Base-by-base conservation (phyloP, 2,888 invertebrate genomes). In the Heteromyza rotundicornis region DNA sequence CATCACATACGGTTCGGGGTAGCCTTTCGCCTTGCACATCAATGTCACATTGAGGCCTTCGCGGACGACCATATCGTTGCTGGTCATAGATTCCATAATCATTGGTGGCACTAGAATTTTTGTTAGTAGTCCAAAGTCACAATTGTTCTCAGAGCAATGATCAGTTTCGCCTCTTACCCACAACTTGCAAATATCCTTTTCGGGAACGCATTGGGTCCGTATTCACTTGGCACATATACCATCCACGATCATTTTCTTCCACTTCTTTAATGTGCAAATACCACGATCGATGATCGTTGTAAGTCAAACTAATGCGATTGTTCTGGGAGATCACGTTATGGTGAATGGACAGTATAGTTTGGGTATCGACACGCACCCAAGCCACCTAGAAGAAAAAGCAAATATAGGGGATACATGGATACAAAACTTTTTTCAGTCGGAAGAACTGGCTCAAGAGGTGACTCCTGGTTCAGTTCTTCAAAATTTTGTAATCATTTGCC, bases 191-290 rank as follows among this genome's bases (percentile, higher is more conserved):
- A 81, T 94, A 95, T 59, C 95, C 95, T 80, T 94, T 92, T 60
- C 92, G 87, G 64, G 92, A 92, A 69, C 94, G 87, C 95, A 95
- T 95, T n/a, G 95, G 95, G 83, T 95, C 94, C 1, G 95, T 95
- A 84, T 95, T 95, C 70, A 95, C 90, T 84, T 95, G 94, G 80
- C 94, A 94, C 94, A 94, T 94, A 78, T 88, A 95, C 94, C 94
- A 95, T 64, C 95, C 95, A 1, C 94, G 87, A 84, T 95, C 95
- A 50, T 89, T 88, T 81, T 95, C 94, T 79, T 94, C 92, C 27
- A 93, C 94, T 78, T 90, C 90, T 82, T 91, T 91, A 82, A 95
- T 92, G 80, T 94, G 95, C 66, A 95, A 87, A 84, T 92, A 95
- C 94, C 95, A 95, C 57, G 94, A 93, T 60, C 94, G 89, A 81